phyloP scores from a whole-genome alignment of 2,797 vertebrate genomes.

The Paguma larvata region DNA sequence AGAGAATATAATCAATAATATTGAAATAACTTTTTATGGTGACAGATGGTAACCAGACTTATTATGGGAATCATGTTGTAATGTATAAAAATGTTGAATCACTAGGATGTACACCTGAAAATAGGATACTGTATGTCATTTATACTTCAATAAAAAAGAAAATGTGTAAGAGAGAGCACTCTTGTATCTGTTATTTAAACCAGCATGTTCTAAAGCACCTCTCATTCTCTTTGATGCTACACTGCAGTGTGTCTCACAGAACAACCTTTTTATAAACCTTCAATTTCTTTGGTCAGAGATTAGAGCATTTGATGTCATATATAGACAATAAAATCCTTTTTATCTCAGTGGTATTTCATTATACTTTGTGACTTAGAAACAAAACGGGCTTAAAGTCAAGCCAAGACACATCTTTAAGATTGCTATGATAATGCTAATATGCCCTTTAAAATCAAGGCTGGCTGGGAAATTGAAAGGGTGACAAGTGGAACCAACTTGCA shows the following conservation, averaged over 20 bases:
- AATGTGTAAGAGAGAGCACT: neutral
- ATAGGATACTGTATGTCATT: neutral
- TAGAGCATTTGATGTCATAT: conserved; percentile 68
- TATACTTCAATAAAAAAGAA: neutral
- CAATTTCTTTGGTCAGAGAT: conserved; percentile 70
- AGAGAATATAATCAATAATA: neutral
- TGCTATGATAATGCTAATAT: conserved; percentile 89
- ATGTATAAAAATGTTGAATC: neutral
- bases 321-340: conserved; percentile 80
- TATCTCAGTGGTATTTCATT: conserved; percentile 82
- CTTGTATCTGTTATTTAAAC: conserved; percentile 36
- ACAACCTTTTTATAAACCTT: conserved; percentile 32
- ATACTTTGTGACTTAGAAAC: conserved; percentile 81
- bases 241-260: conserved; percentile 28
- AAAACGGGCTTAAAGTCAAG: conserved; percentile 82
- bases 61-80: neutral
- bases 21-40: neutral
- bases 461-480: conserved; percentile 89
- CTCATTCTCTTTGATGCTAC: conserved; percentile 28
- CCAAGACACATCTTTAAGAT: conserved; percentile 86
- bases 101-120: neutral
- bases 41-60: neutral
- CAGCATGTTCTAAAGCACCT: neutral
- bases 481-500: conserved; percentile 90
- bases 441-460: conserved; percentile 88